These are phyloP conservation scores for Merops nubicus DNA, from an alignment of 2,113 vertebrate genomes.

Conservation along the genomic window DNA sequence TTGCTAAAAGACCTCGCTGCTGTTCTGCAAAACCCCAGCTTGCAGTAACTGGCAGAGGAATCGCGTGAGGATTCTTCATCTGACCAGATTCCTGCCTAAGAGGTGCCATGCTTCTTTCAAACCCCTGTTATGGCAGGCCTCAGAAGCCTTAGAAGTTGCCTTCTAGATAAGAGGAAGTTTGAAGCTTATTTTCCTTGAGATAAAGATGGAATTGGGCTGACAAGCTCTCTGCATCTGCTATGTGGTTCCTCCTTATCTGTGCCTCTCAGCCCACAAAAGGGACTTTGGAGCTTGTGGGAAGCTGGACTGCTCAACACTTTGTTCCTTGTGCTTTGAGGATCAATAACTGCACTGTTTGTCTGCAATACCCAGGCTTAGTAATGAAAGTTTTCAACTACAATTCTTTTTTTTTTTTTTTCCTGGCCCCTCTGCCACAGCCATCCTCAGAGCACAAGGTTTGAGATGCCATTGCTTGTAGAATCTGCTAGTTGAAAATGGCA, in stretches of 20 bases:
- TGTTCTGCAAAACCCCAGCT: neutral
- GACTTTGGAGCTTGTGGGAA: neutral
- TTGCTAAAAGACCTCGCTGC: neutral
- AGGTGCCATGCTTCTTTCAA: neutral
- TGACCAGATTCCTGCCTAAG: neutral
- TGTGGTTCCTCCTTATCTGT: neutral
- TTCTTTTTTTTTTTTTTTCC: neutral
- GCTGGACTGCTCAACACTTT: neutral
- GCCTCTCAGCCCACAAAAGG: neutral
- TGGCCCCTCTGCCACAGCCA: neutral
- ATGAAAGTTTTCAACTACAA: neutral
- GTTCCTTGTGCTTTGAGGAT: neutral
- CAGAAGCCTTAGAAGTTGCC: neutral
- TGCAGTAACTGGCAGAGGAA: neutral
- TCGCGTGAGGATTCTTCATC: fast-evolving
- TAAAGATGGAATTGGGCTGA: slow-evolving; percentile 20
- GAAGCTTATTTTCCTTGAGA: slow-evolving; percentile 46
- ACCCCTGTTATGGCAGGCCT: neutral
- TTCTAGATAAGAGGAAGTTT: slow-evolving; percentile 14
- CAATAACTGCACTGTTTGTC: neutral
- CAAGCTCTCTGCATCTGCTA: neutral
- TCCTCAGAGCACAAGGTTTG: neutral
- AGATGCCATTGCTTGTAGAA: neutral
- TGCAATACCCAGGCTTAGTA: neutral
- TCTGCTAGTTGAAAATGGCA: neutral